phyloP scores from a whole-genome alignment of 2,797 vertebrate species.

The Pempheris klunzingeri region DNA sequence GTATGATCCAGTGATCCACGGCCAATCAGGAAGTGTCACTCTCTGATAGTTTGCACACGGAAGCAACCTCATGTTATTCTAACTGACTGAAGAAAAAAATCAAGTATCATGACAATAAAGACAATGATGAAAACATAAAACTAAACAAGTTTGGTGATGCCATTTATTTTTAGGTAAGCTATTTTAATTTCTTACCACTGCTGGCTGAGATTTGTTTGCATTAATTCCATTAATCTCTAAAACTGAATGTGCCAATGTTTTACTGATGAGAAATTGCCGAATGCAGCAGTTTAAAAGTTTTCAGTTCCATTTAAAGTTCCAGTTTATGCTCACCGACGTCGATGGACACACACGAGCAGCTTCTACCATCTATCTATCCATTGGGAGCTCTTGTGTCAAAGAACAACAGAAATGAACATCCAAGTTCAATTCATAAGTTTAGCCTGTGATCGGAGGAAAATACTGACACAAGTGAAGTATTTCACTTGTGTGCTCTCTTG shows the following conservation, averaged over 20 bases:
- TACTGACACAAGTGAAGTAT: background rate
- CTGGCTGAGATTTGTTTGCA: constrained; percentile 59
- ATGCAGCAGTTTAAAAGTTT: constrained; percentile 27
- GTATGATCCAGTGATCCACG: constrained; percentile 3
- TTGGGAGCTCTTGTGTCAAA: background rate
- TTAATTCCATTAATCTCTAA: constrained; percentile 40
- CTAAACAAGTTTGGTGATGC: background rate
- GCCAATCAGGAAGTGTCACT: background rate
- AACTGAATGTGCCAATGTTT: constrained; percentile 33
- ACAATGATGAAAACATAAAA: background rate
- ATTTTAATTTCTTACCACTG: background rate
- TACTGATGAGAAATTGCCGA: constrained; percentile 28
- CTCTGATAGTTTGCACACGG: background rate
- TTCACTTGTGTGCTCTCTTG: constrained; percentile 24
- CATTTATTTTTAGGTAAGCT: background rate
- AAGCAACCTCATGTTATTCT: constrained; percentile 3
- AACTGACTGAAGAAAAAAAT: background rate
- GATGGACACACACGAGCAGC: constrained; percentile 7
- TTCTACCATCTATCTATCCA: constrained; percentile 5
- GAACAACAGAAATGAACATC: background rate
- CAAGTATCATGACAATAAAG: background rate
- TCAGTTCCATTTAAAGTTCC: constrained; percentile 22
- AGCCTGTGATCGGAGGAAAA: constrained; percentile 2
- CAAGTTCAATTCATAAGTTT: constrained; percentile 3
- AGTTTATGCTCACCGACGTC: background rate